Conservation (phyloP, 2,888 invertebrate genomes). For the Mythimna loreyi region DNA sequence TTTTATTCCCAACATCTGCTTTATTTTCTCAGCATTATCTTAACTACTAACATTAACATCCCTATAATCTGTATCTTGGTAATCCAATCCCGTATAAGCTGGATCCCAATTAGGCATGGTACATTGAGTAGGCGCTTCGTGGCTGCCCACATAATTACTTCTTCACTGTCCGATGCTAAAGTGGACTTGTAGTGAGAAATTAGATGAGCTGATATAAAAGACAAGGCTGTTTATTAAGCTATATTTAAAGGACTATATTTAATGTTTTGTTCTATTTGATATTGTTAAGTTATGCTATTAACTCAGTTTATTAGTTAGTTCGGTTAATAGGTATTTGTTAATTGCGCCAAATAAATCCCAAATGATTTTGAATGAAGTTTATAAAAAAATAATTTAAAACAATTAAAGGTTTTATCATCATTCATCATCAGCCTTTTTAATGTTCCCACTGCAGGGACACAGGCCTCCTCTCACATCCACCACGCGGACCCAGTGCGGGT, state of each 20-base stretch:
- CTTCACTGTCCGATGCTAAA: conserved; percentile 13
- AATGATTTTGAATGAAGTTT: too few relatives aligned
- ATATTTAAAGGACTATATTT: too few relatives aligned
- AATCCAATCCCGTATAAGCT: conserved; percentile 25
- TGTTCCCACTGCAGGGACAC: too few relatives aligned
- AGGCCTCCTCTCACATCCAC: too few relatives aligned
- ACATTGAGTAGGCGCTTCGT: conserved; percentile 20
- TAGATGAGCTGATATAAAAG: conserved; percentile 1
- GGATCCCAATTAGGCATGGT: conserved; percentile 30
- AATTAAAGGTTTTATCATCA: too few relatives aligned
- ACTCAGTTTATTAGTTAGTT: too few relatives aligned
- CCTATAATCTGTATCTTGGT: conserved; percentile 1
- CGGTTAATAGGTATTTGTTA: not conserved
- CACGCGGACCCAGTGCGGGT: too few relatives aligned
- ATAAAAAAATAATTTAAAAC: too few relatives aligned
- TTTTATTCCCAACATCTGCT: not conserved
- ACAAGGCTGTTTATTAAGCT: not conserved
- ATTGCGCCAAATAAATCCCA: too few relatives aligned
- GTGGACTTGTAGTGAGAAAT: not conserved
- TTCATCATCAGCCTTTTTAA: too few relatives aligned
- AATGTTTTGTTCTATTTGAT: not conserved
- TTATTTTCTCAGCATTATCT: not conserved
- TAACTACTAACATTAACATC: conserved; percentile 12
- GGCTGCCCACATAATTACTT: conserved; percentile 29
- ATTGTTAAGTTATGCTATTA: not conserved